phyloP scores from a whole-genome alignment of 2,797 vertebrate genomes.

The Taenioides sp. region DNA sequence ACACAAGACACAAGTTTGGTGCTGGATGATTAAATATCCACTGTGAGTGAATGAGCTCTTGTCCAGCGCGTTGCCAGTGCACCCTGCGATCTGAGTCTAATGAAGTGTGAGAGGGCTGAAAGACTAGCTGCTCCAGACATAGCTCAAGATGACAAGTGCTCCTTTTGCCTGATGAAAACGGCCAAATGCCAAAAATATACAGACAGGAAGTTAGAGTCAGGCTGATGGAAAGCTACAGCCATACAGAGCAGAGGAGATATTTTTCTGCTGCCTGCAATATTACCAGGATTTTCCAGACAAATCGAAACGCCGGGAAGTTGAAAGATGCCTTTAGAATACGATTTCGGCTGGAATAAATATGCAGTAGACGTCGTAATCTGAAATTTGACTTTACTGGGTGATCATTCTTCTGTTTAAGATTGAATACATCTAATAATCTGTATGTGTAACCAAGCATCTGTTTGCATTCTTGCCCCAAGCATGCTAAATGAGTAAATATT shows the following conservation, averaged over 20 bases:
- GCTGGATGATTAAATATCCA: constrained; percentile 50
- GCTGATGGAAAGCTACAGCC: constrained; percentile 1
- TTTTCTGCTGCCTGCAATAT: neutral
- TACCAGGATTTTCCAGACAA: neutral
- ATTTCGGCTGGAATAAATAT: neutral
- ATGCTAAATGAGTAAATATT: neutral
- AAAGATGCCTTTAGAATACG: constrained; percentile 4
- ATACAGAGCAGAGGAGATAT: neutral
- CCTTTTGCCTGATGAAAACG: constrained; percentile 43
- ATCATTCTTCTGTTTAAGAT: neutral
- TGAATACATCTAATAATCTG: neutral
- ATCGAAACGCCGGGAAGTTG: neutral
- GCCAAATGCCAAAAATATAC: constrained; percentile 31
- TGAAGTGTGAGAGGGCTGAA: constrained; percentile 42
- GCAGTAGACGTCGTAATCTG: neutral
- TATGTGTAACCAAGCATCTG: neutral
- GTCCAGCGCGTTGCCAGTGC: constrained; percentile 31
- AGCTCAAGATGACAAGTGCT: constrained; percentile 38
- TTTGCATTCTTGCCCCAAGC: neutral
- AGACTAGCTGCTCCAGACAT: constrained; percentile 25
- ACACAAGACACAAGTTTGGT: neutral
- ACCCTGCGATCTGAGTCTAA: constrained; percentile 33
- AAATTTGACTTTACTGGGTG: neutral
- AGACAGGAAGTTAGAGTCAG: constrained; percentile 7
- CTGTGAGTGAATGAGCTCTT: constrained; percentile 45